Percentiles rank a stretch among this genome's conserved stretches.
phyloP scores from a whole-genome alignment of 2,113 vertebrate species.

The Greenwoodochromis staneri region DNA sequence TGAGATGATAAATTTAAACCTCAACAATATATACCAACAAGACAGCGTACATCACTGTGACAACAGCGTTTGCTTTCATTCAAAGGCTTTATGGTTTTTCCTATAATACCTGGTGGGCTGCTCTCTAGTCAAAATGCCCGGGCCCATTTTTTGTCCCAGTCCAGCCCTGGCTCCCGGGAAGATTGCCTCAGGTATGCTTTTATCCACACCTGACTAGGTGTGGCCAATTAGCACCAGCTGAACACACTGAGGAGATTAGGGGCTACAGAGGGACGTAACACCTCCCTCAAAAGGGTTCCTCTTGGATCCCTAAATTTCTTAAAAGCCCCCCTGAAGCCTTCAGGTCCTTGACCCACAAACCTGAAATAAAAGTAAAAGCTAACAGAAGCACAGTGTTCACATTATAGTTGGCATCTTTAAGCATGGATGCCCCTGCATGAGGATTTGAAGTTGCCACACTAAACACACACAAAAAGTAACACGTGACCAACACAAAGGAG shows the following conservation, averaged over 20 bases:
- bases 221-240: neutral
- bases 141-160: too few species aligned
- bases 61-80: too few species aligned
- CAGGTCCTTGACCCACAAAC: neutral
- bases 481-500: fast-evolving
- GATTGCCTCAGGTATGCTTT: too few species aligned
- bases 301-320: neutral
- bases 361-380: neutral
- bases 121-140: too few species aligned
- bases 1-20: too few species aligned
- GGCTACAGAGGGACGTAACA: neutral
- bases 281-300: neutral
- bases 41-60: too few species aligned
- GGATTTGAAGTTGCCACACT: neutral
- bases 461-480: neutral
- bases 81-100: too few species aligned
- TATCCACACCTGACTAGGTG: neutral
- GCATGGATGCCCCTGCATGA: neutral
- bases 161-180: too few species aligned
- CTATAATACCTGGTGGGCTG: too few species aligned
- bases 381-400: neutral
- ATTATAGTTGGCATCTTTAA: neutral
- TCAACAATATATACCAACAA: too few species aligned
- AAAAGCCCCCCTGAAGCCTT: neutral
- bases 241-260: neutral